These are phyloP conservation scores for Bubo blakistoni DNA, from an alignment of 2,113 vertebrate species.

Conservation along the genomic window DNA sequence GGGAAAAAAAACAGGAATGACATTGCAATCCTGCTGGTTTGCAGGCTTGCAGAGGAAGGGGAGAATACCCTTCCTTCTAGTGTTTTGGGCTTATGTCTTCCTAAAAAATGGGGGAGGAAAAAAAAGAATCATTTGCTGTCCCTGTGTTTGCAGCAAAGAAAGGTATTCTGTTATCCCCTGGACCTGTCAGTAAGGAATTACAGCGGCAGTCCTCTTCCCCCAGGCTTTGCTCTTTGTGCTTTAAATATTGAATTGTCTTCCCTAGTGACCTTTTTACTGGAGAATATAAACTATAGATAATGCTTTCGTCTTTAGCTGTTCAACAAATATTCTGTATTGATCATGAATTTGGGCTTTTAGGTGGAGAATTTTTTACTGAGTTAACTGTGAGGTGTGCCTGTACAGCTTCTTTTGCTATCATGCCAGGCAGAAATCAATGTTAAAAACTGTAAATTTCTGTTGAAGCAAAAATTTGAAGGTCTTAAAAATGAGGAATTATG, in stretches of 20 bases:
- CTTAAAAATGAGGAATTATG: not conserved
- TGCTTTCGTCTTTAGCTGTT: not conserved
- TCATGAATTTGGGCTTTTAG: not conserved
- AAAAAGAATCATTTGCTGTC: not conserved
- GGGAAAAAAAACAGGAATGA: not conserved
- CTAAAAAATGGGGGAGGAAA: not conserved
- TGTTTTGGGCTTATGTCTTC: not conserved
- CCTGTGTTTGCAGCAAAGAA: not conserved
- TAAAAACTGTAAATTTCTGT: not conserved
- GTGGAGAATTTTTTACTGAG: not conserved
- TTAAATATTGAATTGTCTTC: not conserved
- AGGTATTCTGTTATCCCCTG: not conserved
- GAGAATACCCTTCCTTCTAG: not conserved
- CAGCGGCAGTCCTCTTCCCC: not conserved
- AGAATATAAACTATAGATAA: not conserved
- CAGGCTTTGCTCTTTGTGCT: not conserved
- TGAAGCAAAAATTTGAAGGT: not conserved
- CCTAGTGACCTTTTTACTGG: not conserved
- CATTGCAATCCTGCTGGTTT: not conserved
- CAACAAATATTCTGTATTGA: not conserved
- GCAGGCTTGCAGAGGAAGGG: not conserved
- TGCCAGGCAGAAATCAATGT: not conserved
- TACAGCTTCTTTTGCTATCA: not conserved
- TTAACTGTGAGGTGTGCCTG: not conserved
- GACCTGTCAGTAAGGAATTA: not conserved